Evolutionary conservation across 92 coral and sea anemone species (phyloP).

Genomic region (Isaurus tuberculatus): DNA sequence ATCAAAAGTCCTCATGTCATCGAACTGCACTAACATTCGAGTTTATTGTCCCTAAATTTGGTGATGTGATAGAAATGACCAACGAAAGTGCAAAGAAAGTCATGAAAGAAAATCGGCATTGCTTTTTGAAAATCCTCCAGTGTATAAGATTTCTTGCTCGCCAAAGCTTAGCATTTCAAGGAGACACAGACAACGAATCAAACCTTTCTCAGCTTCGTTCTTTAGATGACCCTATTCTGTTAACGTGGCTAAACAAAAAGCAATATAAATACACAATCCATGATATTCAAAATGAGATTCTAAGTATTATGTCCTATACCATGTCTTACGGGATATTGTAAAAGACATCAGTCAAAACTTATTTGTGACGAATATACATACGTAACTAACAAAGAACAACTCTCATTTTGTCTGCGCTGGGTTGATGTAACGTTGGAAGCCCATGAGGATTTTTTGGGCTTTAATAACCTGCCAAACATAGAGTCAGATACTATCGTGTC

Average conservation of each 20-base stretch:
- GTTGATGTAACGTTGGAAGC: slow-evolving; percentile 45
- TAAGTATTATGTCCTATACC: not conserved
- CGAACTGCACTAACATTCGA: not conserved
- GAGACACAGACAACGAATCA: not conserved
- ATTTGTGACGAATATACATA: slow-evolving; percentile 73
- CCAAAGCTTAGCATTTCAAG: not conserved
- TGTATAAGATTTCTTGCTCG: not conserved
- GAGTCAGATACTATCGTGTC: slow-evolving; percentile 44
- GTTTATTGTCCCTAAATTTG: not conserved
- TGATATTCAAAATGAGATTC: slow-evolving; percentile 39
- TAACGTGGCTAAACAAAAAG: slow-evolving; percentile 36
- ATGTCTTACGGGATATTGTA: slow-evolving; percentile 10
- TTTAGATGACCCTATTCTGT: not conserved
- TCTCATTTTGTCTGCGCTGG: slow-evolving; percentile 66
- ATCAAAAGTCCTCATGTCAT: slow-evolving; percentile 68
- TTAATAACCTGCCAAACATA: slow-evolving; percentile 52
- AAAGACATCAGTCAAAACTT: no score
- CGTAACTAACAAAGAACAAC: slow-evolving; percentile 62
- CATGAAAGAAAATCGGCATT: not conserved
- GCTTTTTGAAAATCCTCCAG: not conserved
- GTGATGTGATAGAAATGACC: not conserved
- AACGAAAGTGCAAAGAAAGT: not conserved
- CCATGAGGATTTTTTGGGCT: slow-evolving; percentile 48
- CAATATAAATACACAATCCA: slow-evolving; percentile 31
- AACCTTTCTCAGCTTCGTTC: not conserved